Percentiles rank a stretch among this genome's conserved stretches.
These are phyloP conservation scores for Acanthurus leucopareius DNA, from an alignment of 2,797 vertebrate species.

Conservation along the genomic window DNA sequence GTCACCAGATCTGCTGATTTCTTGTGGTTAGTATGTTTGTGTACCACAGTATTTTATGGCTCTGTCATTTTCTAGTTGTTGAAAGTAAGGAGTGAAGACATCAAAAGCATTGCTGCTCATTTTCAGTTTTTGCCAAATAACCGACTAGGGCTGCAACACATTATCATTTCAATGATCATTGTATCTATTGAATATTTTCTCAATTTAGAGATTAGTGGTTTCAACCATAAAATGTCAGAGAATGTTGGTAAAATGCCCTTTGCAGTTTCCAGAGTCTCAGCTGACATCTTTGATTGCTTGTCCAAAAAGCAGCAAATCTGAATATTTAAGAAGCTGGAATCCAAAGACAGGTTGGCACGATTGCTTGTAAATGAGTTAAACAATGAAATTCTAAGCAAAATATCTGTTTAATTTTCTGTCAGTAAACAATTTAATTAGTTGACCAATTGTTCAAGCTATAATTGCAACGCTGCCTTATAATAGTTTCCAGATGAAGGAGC, in stretches of 20 bases:
- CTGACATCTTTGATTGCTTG: neutral
- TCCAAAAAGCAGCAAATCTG: neutral
- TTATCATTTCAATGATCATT: neutral
- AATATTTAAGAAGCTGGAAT: neutral
- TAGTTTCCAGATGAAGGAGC: constrained; percentile 10
- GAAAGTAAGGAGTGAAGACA: neutral
- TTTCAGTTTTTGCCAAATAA: neutral
- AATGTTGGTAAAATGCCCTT: neutral
- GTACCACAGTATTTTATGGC: neutral
- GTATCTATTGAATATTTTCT: neutral
- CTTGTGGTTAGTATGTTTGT: neutral
- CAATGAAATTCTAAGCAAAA: neutral
- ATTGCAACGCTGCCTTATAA: neutral
- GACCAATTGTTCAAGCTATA: neutral
- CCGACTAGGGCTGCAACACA: neutral
- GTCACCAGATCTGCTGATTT: neutral
- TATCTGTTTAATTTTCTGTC: neutral
- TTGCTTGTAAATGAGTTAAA: neutral
- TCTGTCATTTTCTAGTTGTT: neutral
- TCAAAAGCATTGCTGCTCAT: neutral
- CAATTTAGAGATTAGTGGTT: neutral
- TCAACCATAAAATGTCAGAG: neutral
- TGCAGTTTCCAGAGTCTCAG: neutral
- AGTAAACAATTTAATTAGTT: neutral
- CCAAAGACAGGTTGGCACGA: neutral